Evolutionary conservation across 2,113 vertebrate genomes (phyloP).

Genomic region (Bombycilla garrulus): DNA sequence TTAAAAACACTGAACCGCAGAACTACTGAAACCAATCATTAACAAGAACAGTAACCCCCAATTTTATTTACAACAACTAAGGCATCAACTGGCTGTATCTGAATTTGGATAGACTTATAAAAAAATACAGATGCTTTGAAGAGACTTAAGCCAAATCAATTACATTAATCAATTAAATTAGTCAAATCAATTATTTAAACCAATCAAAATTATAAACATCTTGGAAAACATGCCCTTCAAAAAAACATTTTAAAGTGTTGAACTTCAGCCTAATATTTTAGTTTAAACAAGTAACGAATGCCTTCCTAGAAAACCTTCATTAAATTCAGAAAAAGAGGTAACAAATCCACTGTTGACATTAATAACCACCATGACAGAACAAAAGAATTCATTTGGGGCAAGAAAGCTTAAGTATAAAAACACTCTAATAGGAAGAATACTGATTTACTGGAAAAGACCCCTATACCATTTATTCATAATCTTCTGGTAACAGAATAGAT

Average conservation of each 20-base stretch:
- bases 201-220: background rate
- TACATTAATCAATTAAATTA: background rate
- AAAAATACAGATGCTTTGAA: background rate
- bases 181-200: background rate
- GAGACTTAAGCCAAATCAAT: background rate
- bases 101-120: background rate
- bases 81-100: background rate
- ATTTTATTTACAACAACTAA: too few species aligned
- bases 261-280: background rate
- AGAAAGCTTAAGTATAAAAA: background rate
- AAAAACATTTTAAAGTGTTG: background rate
- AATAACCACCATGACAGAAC: background rate
- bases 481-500: background rate
- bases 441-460: background rate
- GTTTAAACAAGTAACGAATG: background rate
- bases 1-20: too few species aligned
- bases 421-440: background rate
- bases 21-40: too few species aligned
- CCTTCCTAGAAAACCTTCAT: background rate
- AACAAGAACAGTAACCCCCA: too few species aligned
- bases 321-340: background rate
- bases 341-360: rapidly evolving
- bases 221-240: background rate
- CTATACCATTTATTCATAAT: background rate
- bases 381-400: background rate